These are phyloP conservation scores for Penaeus japonicus DNA, from an alignment of 1,140 invertebrate species.

Conservation along the genomic window DNA sequence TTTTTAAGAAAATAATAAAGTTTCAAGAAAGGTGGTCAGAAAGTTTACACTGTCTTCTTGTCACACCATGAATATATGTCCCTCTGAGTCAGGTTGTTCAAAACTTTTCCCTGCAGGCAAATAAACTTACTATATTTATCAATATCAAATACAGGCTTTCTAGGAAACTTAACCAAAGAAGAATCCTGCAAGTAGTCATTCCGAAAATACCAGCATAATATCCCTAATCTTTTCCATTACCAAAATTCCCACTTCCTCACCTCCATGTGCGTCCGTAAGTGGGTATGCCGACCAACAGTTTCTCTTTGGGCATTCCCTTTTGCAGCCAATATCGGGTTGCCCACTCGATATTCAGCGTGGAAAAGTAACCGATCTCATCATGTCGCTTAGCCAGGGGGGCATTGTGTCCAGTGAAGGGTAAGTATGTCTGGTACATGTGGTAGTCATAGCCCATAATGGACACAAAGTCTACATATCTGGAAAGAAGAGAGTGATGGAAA, in stretches of 20 bases:
- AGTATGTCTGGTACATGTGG: constrained; percentile 78
- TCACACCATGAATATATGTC: too few species aligned
- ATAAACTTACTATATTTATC: too few species aligned
- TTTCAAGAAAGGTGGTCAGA: too few species aligned
- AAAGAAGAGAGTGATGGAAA: too few species aligned
- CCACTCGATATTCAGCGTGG: constrained; percentile 83
- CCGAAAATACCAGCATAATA: neutral
- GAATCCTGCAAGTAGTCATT: too few species aligned
- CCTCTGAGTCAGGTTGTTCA: too few species aligned
- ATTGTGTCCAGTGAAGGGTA: constrained; percentile 84
- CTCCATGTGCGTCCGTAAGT: constrained; percentile 87
- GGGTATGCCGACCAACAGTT: constrained; percentile 87
- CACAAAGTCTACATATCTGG: constrained; percentile 80
- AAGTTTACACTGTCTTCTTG: too few species aligned
- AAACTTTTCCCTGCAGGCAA: too few species aligned
- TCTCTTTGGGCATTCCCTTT: constrained; percentile 81
- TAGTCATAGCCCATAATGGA: constrained; percentile 92
- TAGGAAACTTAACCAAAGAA: too few species aligned
- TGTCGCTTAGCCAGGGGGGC: constrained; percentile 75
- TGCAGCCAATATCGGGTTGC: constrained; percentile 80
- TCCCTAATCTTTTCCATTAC: neutral
- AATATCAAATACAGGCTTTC: too few species aligned
- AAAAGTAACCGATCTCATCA: constrained; percentile 73
- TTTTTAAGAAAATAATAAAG: too few species aligned
- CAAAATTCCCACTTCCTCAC: constrained; percentile 63